phyloP scores from a whole-genome alignment of 2,113 vertebrate species.

The Engystomops pustulosus region DNA sequence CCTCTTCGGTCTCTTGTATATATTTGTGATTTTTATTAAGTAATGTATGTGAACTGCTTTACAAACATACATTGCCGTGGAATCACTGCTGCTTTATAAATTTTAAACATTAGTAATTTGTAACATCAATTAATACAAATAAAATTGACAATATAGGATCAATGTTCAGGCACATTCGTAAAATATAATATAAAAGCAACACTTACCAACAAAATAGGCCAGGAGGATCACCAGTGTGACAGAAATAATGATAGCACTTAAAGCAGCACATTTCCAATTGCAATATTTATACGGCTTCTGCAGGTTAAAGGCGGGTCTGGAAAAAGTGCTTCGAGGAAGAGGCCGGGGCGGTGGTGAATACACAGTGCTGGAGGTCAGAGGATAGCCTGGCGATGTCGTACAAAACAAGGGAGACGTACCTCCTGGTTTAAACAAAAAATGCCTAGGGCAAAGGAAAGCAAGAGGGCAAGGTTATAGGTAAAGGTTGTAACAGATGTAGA shows the following conservation, averaged over 20 bases:
- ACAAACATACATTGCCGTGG: too few species aligned
- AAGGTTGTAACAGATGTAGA: too few species aligned
- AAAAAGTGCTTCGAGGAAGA: slow-evolving; percentile 93
- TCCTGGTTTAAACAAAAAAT: slow-evolving; percentile 98
- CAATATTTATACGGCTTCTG: slow-evolving; percentile 96
- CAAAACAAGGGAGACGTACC: slow-evolving; percentile 97
- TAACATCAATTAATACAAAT: too few species aligned
- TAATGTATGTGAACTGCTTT: too few species aligned
- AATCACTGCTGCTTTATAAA: too few species aligned
- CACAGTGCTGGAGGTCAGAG: slow-evolving; percentile 97
- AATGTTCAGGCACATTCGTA: too few species aligned
- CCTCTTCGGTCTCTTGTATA: too few species aligned
- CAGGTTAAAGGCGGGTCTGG: slow-evolving; percentile 94
- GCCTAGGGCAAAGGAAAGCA: slow-evolving; percentile 79
- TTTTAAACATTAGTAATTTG: too few species aligned
- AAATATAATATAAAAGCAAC: background rate
- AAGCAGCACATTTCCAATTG: slow-evolving; percentile 97
- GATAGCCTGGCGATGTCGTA: slow-evolving; percentile 94
- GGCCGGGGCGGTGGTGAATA: slow-evolving; percentile 97
- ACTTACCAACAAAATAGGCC: slow-evolving; percentile 97
- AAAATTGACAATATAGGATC: too few species aligned
- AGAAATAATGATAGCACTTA: slow-evolving; percentile 95
- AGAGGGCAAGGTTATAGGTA: background rate
- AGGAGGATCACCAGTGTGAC: slow-evolving; percentile 90
- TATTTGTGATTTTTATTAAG: too few species aligned